phyloP scores from a whole-genome alignment of 1,140 invertebrate species.

The Zaprionus inermis region DNA sequence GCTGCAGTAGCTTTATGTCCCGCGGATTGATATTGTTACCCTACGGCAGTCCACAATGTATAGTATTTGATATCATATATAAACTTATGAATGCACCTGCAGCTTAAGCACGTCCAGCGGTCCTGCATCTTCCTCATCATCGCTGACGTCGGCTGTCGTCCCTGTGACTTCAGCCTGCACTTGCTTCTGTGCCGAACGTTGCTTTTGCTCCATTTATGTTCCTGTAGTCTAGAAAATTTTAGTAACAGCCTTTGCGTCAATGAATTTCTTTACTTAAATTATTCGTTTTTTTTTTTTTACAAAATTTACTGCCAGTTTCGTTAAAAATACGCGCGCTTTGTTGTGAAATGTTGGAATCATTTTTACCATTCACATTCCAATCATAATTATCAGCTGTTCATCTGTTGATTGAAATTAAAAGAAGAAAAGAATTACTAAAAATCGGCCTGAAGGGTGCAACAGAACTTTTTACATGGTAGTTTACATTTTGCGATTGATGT shows the following conservation, averaged over 20 bases:
- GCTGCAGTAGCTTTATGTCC: constrained; percentile 97
- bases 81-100: constrained; percentile 39
- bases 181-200: constrained; percentile 24
- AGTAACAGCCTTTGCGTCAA: constrained; percentile 3
- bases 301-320: constrained; percentile 15
- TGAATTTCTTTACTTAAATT: constrained; percentile 14
- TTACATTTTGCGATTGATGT: neutral
- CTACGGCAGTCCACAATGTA: neutral
- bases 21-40: constrained; percentile 93
- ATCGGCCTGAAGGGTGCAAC: neutral
- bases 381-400: constrained; percentile 14
- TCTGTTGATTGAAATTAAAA: neutral
- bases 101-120: constrained; percentile 65
- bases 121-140: constrained; percentile 70
- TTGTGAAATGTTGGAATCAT: constrained; percentile 40
- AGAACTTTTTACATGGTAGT: neutral
- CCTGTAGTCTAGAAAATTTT: neutral
- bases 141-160: constrained; percentile 58
- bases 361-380: constrained; percentile 32
- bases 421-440: neutral
- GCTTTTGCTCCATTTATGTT: constrained; percentile 42
- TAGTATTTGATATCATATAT: neutral
- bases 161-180: constrained; percentile 7
- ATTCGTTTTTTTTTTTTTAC: constrained; percentile 7
- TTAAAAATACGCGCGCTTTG: constrained; percentile 41